A percentile compares a stretch with the other conserved stretches of the same genome.
Conservation (phyloP, 2,797 vertebrate genomes). For the Cyclura pinguis region DNA sequence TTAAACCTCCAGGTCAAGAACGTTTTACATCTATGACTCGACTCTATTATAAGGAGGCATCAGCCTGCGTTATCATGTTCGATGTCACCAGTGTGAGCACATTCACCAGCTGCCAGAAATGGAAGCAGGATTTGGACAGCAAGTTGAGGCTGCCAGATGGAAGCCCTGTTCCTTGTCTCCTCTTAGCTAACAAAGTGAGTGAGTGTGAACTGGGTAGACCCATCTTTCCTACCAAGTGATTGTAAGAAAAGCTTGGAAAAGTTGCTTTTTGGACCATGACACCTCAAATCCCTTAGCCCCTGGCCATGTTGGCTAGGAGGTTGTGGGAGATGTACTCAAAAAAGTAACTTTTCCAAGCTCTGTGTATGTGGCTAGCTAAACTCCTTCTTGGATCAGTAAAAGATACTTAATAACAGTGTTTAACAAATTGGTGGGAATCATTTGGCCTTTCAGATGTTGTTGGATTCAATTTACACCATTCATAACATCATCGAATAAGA, state of each 20-base stretch:
- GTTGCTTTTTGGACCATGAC: neutral
- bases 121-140: slow-evolving; percentile 90
- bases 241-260: neutral
- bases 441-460: no score
- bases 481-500: no score
- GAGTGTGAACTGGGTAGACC: neutral
- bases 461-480: no score
- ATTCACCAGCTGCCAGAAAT: slow-evolving; percentile 85
- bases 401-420: rapidly evolving
- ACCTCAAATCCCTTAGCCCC: neutral
- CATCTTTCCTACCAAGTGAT: neutral
- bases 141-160: slow-evolving; percentile 84
- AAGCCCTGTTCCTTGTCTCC: slow-evolving; percentile 84
- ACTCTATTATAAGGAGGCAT: slow-evolving; percentile 87
- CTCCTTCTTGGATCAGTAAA: neutral
- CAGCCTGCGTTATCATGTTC: slow-evolving; percentile 88
- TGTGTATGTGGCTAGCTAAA: neutral
- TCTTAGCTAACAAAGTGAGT: slow-evolving; percentile 89
- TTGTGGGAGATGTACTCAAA: no score
- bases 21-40: slow-evolving; percentile 91
- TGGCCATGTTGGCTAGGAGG: no score
- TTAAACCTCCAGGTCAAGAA: slow-evolving; percentile 82
- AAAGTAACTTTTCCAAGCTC: no score
- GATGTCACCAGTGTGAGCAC: slow-evolving; percentile 84
- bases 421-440: no score